Evolutionary conservation across 1,140 invertebrate genomes (phyloP), one percentile per base, ranked within the genome.

Genomic region (Trichogramma pretiosum): DNA sequence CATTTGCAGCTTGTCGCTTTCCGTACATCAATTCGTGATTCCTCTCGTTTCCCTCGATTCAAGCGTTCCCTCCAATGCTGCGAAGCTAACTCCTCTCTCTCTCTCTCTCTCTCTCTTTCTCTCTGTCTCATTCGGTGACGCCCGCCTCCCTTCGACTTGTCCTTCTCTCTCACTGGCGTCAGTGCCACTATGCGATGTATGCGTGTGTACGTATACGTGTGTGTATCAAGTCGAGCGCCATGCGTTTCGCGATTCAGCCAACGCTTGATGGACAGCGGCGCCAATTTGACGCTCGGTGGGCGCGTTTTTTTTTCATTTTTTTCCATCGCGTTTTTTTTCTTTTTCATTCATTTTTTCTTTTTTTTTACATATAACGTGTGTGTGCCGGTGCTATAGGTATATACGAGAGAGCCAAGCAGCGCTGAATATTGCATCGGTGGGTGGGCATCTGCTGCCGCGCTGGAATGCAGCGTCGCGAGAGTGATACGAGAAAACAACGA

Each of bases 231-330:
- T n/a, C n/a, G n/a, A n/a, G n/a, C n/a, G 19, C 32, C 7, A 10
- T 24, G n/a, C 26, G n/a, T 3, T 46, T 39, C 35, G 14, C n/a
- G 38, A 14, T 14, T 40, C 23, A 28, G 55, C 53, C 54, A 54
- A 54, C 63, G 58, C 57, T 63, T 69, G 69, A 70, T 70, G 68
- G 67, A 68, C 68, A 70, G 66, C 67, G 67, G 68, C 68, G 67
- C 67, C 68, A 68, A 71, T 70, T 70, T 70, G 67, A 68, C 66
- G 68, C 59, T 71, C 60, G 56, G 62, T 61, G 59, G 65, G 60
- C 58, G 56, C 58, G 57, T 46, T 52, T 57, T 56, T 61, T 60
- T 57, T 54, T 52, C 48, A 45, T 46, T 55, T 52, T 56, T 59
- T 61, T 55, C 26, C 22, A 36, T 30, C 47, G 39, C 24, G 46